phyloP scores from a whole-genome alignment of 2,113 vertebrate genomes.

The Synchiropus splendidus region DNA sequence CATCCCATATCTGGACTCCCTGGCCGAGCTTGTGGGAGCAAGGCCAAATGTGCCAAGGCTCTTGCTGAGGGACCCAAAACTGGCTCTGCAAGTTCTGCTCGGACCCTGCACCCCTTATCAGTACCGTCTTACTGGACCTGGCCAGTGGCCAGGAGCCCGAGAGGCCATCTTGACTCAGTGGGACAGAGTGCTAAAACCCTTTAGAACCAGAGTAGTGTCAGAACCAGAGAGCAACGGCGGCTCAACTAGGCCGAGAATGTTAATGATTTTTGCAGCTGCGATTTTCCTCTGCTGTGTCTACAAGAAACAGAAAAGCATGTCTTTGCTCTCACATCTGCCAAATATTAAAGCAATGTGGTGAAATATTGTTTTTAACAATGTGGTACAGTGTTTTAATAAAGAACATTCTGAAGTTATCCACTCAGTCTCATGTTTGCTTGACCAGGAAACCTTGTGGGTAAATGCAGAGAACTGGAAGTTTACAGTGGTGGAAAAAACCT shows the following conservation, averaged over 20 bases:
- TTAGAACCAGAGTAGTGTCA: conserved; percentile 63
- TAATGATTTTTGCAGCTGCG: conserved; percentile 9
- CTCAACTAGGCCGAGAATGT: not conserved
- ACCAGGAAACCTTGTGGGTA: too few species aligned
- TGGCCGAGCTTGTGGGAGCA: conserved; percentile 64
- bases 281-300: conserved; percentile 21
- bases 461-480: too few species aligned
- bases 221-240: conserved; percentile 32
- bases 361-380: too few species aligned
- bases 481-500: too few species aligned
- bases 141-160: conserved; percentile 76
- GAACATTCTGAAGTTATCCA: too few species aligned
- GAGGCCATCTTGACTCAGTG: conserved; percentile 78
- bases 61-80: conserved; percentile 69
- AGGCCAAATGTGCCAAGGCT: conserved; percentile 67
- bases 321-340: too few species aligned
- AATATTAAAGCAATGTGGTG: too few species aligned
- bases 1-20: conserved; percentile 69
- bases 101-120: conserved; percentile 82
- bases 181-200: conserved; percentile 68
- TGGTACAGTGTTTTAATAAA: too few species aligned
- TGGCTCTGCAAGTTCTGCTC: conserved; percentile 68
- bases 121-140: conserved; percentile 76
- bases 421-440: too few species aligned
- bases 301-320: not conserved